Evolutionary conservation across 2,797 vertebrate species (phyloP).

Genomic region (Protonibea diacanthus): DNA sequence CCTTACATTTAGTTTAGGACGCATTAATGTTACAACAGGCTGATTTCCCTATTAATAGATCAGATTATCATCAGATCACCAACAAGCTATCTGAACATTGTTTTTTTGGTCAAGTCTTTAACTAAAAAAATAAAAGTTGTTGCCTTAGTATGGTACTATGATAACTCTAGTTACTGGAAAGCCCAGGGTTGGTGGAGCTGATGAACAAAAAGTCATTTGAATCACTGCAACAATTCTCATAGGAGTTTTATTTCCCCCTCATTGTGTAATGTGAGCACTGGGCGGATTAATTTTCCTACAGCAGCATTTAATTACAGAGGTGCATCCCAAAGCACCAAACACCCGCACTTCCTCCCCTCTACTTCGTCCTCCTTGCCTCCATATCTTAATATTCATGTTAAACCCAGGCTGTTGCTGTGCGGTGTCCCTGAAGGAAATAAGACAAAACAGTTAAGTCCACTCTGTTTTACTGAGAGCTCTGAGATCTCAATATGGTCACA

Average conservation of each 20-base stretch:
- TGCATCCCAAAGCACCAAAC: slow-evolving; percentile 37
- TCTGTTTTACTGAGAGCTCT: neutral
- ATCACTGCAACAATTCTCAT: neutral
- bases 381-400: slow-evolving; percentile 7
- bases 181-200: neutral
- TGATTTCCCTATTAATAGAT: too few relatives aligned
- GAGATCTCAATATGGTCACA: slow-evolving; percentile 4
- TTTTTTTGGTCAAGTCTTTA: neutral
- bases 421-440: neutral
- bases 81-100: too few relatives aligned
- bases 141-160: neutral
- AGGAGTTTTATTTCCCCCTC: neutral
- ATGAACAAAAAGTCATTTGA: slow-evolving; percentile 12
- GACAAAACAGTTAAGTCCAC: neutral
- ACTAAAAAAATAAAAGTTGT: neutral
- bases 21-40: too few relatives aligned
- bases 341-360: neutral
- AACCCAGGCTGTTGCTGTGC: neutral
- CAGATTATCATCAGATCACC: too few relatives aligned
- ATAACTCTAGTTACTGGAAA: too few relatives aligned
- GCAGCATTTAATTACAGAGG: slow-evolving; percentile 45
- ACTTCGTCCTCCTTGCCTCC: neutral
- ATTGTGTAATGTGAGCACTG: neutral
- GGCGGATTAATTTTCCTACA: slow-evolving; percentile 44
- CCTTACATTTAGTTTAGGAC: neutral